Evolutionary conservation across 1,140 invertebrate genomes (phyloP), one percentile per base, ranked within the genome.

Genomic region (Pseudomyrmex dendroicus): DNA sequence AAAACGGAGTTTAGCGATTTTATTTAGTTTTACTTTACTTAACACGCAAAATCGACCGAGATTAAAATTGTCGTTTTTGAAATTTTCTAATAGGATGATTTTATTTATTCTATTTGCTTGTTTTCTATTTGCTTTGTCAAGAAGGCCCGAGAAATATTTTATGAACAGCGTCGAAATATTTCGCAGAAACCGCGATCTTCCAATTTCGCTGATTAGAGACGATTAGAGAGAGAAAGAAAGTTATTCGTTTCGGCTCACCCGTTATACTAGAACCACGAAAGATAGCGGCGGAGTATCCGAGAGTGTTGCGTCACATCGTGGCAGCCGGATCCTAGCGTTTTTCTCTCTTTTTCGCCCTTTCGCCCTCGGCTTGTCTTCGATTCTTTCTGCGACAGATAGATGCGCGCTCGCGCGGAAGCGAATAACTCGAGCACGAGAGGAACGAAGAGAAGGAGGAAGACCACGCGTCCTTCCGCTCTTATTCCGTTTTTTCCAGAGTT

Each of bases 331-430:
- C 74, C 50, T 84, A 57, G n/a, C 48, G 50, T 72, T 73, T 80
- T 82, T 56, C 59, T 25, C 56, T 73, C 50, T 84, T 73, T 57
- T 73, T 73, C 54, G 59, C 50, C 20, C 67, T 84, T 73, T 82
- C 83, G 63, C 70, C 72, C 78, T 82, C 46, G 50, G 59, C 84
- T 73, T 72, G 72, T 82, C 83, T 35, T 72, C 77, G 50, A 68
- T 80, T 57, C 78, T 74, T 52, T 62, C 35, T 67, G 63, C 70
- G 62, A 74, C 61, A 83, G 78, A 85, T 85, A 73, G 80, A 85
- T 63, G 84, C 78, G 84, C 80, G 52, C 78, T 66, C 84, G 84
- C 64, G 70, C 80, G 78, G 67, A 84, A 83, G 77, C 78, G 61
- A 73, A 68, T 22, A 72, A 73, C 67, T 84, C 62, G 52, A 84